A percentile compares a stretch with the other conserved stretches of the same genome.
Evolutionary conservation across 2,888 invertebrate genomes (phyloP).

Genomic region (Melanostoma mellinum): DNA sequence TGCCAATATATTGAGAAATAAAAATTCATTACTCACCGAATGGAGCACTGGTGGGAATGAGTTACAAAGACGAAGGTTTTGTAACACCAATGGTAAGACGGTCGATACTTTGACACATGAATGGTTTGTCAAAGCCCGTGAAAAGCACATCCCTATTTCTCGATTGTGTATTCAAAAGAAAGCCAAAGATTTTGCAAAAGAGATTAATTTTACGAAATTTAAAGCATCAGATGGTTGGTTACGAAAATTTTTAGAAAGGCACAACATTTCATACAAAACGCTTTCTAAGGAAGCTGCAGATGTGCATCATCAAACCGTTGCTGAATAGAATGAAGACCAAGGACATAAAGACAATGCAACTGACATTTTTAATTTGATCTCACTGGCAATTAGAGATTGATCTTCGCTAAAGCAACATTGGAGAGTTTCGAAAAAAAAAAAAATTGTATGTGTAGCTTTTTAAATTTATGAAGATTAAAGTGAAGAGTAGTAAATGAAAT

Average conservation of each 20-base stretch:
- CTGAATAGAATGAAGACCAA: conserved; percentile 20
- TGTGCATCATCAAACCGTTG: conserved; percentile 18
- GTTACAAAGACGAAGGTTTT: background rate
- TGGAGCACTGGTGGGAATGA: background rate
- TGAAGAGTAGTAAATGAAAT: too few species aligned
- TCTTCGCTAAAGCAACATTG: too few species aligned
- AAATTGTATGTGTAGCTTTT: too few species aligned
- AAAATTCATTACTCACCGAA: background rate
- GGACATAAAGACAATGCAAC: conserved; percentile 14
- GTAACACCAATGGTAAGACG: background rate
- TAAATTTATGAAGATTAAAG: too few species aligned
- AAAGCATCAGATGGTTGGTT: conserved; percentile 6
- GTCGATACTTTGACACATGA: background rate
- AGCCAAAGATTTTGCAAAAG: conserved; percentile 1
- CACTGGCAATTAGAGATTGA: background rate
- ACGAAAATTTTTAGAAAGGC: conserved; percentile 18
- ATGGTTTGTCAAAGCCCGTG: conserved; percentile 15
- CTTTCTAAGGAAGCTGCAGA: conserved; percentile 17
- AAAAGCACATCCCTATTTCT: conserved; percentile 11
- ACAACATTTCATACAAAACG: conserved; percentile 22
- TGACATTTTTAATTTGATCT: background rate
- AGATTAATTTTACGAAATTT: conserved; percentile 12
- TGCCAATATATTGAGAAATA: background rate
- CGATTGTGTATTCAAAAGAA: background rate
- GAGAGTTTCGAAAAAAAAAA: too few species aligned